These are phyloP conservation scores for Drosophila biarmipes DNA, from an alignment of 1,140 invertebrate species.

Conservation along the genomic window DNA sequence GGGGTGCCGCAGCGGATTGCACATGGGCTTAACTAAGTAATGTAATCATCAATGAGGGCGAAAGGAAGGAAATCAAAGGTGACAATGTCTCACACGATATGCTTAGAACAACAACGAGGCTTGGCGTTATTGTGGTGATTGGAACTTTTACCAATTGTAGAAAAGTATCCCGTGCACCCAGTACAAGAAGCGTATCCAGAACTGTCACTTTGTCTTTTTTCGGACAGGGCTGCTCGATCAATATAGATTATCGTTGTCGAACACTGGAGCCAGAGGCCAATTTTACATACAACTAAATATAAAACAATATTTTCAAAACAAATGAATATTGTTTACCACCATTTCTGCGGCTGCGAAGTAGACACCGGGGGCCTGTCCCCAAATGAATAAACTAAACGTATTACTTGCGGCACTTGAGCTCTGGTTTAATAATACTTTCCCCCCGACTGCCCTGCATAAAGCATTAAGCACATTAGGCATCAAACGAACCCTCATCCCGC, in stretches of 20 bases:
- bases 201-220: no score
- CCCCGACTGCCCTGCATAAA: slow-evolving; percentile 50
- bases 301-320: no score
- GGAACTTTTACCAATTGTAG: no score
- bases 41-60: slow-evolving; percentile 29
- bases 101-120: no score
- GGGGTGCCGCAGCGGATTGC: not conserved
- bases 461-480: slow-evolving; percentile 66
- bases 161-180: no score
- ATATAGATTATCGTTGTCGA: no score
- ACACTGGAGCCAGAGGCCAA: no score
- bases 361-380: slow-evolving; percentile 33
- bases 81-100: slow-evolving; percentile 5
- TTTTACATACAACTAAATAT: no score
- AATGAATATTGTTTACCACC: no score
- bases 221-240: no score
- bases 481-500: slow-evolving; percentile 21
- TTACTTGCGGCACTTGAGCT: slow-evolving; percentile 45
- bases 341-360: slow-evolving; percentile 10
- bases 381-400: slow-evolving; percentile 67
- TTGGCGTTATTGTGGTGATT: no score
- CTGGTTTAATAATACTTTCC: not conserved
- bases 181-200: no score
- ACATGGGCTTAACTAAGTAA: slow-evolving; percentile 29
- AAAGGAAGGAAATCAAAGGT: slow-evolving; percentile 23